Evolutionary conservation across 1,140 invertebrate genomes (phyloP).

Genomic region (Rhyzopertha dominica): DNA sequence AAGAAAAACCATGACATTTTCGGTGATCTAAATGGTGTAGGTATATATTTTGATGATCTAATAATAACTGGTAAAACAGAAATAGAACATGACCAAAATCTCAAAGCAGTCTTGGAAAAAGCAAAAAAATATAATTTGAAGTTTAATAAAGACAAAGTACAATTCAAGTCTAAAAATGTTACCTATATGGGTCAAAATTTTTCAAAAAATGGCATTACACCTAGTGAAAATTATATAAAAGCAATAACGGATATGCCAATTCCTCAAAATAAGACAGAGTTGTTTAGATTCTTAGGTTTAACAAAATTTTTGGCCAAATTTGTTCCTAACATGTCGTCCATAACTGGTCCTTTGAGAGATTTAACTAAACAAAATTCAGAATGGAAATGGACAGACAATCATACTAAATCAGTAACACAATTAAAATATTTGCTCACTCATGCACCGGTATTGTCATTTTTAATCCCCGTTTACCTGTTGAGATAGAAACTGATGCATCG

Average conservation of each 20-base stretch:
- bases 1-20: constrained; percentile 25
- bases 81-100: constrained; percentile 34
- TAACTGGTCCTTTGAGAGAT: no score
- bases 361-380: constrained; percentile 25
- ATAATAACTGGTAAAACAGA: constrained; percentile 29
- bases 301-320: constrained; percentile 6
- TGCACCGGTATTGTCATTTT: constrained; percentile 18
- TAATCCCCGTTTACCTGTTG: constrained; percentile 24
- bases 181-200: constrained; percentile 7
- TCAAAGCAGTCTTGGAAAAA: constrained; percentile 33
- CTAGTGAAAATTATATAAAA: neutral
- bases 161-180: constrained; percentile 21
- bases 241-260: constrained; percentile 1
- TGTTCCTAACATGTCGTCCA: no score
- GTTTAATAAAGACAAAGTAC: constrained; percentile 40
- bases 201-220: constrained; percentile 8
- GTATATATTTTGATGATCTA: constrained; percentile 40
- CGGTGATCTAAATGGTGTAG: constrained; percentile 26
- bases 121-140: constrained; percentile 30
- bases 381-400: constrained; percentile 25
- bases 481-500: constrained; percentile 35
- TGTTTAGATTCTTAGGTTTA: constrained; percentile 14
- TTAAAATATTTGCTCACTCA: constrained; percentile 1
- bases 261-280: constrained; percentile 25
- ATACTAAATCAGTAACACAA: constrained; percentile 2